These are phyloP conservation scores for Adelphocoris suturalis DNA, from an alignment of 2,888 invertebrate species.

Conservation along the genomic window DNA sequence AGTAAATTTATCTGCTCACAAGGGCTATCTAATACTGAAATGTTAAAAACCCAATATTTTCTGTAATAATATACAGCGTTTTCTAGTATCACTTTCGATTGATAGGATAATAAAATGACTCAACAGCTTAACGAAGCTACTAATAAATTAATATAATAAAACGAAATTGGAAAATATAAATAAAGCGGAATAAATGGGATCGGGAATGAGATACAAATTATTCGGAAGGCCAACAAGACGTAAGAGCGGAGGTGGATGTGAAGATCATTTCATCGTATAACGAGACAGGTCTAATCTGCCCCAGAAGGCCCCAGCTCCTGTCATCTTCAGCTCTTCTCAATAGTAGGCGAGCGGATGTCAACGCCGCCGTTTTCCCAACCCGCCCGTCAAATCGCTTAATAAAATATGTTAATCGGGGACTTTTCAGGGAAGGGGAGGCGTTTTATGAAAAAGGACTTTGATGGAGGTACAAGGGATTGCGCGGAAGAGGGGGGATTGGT, in stretches of 20 bases:
- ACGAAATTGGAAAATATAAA: no score
- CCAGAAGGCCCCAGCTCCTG: slow-evolving; percentile 8
- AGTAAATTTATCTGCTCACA: no score
- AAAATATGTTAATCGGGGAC: slow-evolving; percentile 56
- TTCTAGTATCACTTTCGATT: no score
- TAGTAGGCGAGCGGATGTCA: slow-evolving; percentile 13
- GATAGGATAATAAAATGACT: no score
- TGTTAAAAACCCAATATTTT: no score
- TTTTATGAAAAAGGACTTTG: slow-evolving; percentile 12
- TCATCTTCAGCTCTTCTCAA: slow-evolving; percentile 34
- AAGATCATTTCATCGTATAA: slow-evolving; percentile 48
- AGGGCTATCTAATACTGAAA: no score
- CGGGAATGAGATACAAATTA: neutral
- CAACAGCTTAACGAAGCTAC: no score
- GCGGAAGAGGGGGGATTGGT: neutral
- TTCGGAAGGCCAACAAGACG: slow-evolving; percentile 12
- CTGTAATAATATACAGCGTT: no score
- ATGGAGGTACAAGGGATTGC: neutral
- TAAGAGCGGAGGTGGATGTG: slow-evolving; percentile 22
- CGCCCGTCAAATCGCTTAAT: slow-evolving; percentile 51
- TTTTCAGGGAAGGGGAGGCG: neutral
- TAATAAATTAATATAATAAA: no score
- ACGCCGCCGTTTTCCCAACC: slow-evolving; percentile 33
- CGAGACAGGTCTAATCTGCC: slow-evolving; percentile 59
- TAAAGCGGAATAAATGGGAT: neutral